Evolutionary conservation across 2,888 invertebrate genomes (phyloP).

Genomic region (Nephrotoma guestfalica): DNA sequence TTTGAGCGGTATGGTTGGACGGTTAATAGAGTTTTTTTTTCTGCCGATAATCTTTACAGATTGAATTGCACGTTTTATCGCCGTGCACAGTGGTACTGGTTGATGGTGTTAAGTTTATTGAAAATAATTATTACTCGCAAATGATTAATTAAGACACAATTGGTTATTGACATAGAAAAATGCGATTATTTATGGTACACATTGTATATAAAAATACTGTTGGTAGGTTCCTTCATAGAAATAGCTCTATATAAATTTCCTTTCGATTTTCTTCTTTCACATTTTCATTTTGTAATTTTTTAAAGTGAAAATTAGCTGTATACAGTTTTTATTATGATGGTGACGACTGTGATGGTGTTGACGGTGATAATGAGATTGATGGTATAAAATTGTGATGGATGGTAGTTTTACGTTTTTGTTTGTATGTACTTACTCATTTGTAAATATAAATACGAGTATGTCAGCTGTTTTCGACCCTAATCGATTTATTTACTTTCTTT

Average conservation of each 20-base stretch:
- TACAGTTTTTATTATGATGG: neutral
- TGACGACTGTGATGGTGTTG: no score
- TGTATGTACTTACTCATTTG: neutral
- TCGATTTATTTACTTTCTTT: no score
- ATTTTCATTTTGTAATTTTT: neutral
- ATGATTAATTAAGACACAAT: neutral
- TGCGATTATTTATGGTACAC: neutral
- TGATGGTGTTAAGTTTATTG: neutral
- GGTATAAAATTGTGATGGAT: neutral
- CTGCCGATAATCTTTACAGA: neutral
- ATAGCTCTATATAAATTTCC: neutral
- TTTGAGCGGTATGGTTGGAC: neutral
- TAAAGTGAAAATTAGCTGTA: neutral
- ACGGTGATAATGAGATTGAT: neutral
- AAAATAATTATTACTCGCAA: neutral
- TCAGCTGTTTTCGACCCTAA: no score
- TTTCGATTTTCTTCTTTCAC: neutral
- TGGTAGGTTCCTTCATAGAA: neutral
- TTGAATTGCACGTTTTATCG: neutral
- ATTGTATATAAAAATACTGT: neutral
- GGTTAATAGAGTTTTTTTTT: neutral
- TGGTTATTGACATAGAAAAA: neutral
- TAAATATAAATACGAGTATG: no score
- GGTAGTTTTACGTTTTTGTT: neutral
- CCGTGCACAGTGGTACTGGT: no score